Conservation (phyloP, 2,113 vertebrate genomes). For the Ciconia maguari region DNA sequence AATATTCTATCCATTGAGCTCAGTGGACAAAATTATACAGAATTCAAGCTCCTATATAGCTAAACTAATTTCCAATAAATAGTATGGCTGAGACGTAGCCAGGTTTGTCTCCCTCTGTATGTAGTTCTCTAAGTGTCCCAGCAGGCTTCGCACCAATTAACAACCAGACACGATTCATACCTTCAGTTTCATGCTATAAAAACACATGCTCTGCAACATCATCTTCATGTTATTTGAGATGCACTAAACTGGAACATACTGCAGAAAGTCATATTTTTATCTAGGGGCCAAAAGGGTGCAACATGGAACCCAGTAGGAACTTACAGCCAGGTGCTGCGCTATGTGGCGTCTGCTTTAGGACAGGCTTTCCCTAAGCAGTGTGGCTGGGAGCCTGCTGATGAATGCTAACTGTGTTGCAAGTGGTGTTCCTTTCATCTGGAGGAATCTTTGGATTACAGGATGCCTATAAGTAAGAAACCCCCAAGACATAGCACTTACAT, state of each 20-base stretch:
- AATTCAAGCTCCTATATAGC: not conserved
- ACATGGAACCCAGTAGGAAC: not conserved
- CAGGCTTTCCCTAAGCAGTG: no score
- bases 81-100: not conserved
- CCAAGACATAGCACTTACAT: not conserved
- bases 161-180: not conserved
- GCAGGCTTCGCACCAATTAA: not conserved
- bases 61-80: not conserved
- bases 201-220: not conserved
- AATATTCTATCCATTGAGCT: not conserved
- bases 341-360: not conserved
- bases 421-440: not conserved
- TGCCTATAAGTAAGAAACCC: not conserved
- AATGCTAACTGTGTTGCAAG: not conserved
- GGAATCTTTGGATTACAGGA: not conserved
- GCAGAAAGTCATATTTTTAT: not conserved
- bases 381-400: not conserved
- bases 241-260: not conserved
- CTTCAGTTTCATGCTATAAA: not conserved
- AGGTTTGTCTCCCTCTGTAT: not conserved
- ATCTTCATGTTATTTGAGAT: not conserved
- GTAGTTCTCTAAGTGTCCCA: not conserved
- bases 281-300: not conserved
- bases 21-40: not conserved
- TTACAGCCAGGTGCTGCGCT: not conserved